Evolutionary conservation across 2,888 invertebrate genomes (phyloP).

Genomic region (Volucella bombylans): DNA sequence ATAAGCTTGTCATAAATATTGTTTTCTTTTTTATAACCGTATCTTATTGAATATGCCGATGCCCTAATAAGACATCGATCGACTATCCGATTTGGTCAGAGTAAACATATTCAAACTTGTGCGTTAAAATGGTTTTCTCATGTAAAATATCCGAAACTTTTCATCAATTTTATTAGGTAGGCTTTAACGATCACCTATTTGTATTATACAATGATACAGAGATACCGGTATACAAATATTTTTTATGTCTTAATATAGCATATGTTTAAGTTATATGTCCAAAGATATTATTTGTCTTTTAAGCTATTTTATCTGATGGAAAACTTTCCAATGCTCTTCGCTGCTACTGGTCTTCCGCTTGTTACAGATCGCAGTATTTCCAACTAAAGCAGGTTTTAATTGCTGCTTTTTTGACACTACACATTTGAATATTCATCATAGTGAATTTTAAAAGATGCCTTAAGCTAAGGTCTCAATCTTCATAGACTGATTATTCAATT

Average conservation of each 20-base stretch:
- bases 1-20: slow-evolving; percentile 25
- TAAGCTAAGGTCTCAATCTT: too few relatives aligned
- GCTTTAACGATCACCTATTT: slow-evolving; percentile 17
- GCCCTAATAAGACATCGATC: neutral
- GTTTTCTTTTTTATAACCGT: slow-evolving; percentile 17
- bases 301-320: slow-evolving; percentile 14
- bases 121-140: neutral
- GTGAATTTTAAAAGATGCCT: too few relatives aligned
- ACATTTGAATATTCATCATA: neutral
- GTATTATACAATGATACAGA: neutral
- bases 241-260: neutral
- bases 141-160: neutral
- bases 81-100: neutral
- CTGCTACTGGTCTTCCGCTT: slow-evolving; percentile 17
- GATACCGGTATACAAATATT: neutral
- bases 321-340: neutral
- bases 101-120: slow-evolving; percentile 15
- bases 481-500: slow-evolving; percentile 6
- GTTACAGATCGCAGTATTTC: neutral
- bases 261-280: neutral
- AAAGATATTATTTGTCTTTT: slow-evolving; percentile 17
- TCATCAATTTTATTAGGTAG: slow-evolving; percentile 29
- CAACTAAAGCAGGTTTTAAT: too few relatives aligned
- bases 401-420: too few relatives aligned
- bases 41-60: slow-evolving; percentile 37